Base-by-base conservation (phyloP, 2,888 invertebrate species). In the Beris chalybata region DNA sequence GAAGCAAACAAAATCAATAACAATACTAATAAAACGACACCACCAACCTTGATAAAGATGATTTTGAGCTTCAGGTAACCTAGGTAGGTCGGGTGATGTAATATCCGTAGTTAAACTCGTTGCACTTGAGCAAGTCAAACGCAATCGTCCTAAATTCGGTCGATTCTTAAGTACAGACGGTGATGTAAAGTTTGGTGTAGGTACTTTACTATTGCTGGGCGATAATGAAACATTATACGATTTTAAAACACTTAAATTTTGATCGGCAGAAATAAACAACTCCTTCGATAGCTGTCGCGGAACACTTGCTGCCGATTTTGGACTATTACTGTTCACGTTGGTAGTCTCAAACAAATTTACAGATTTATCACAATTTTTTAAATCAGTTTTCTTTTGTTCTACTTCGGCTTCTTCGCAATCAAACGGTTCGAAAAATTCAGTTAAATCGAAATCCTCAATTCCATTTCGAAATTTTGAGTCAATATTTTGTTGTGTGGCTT, bases 341-440 rank as follows among this genome's bases (percentile, higher is more conserved):
- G 29, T 15, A 11, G n/a, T 11, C 13, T 45, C 47, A 5, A 57
- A 9, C 9, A 22, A 22, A 7, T 59, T 13, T 5, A 13, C 4
- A 4, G 64, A 44, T 30, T 45, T 54, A 7, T 30, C 44, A 3
- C 15, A 11, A n/a, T 44, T 31, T 44, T 63, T 38, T 43, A 15
- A 6, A 2, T 52, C 38, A 5, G 13, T 4, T 38, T 48, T 30
- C 9, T 7, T 9, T 3, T 30, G n/a, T 1, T 59, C 22, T 52
- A 38, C 38, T 38, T 50, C 61, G 32, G 30, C 30, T 30, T 63
- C 53, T 32, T 59, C 44, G 29, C 47, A 55, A 31, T 80, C 81
- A 74, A 84, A 82, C 53, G 83, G 82, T 67, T 84, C 83, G 47
- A 83, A 80, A 67, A 85, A 81, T 69, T 81, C 82, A 57, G 82